Conservation (phyloP, 2,888 invertebrate genomes). For the Mimumesa dahlbomi region DNA sequence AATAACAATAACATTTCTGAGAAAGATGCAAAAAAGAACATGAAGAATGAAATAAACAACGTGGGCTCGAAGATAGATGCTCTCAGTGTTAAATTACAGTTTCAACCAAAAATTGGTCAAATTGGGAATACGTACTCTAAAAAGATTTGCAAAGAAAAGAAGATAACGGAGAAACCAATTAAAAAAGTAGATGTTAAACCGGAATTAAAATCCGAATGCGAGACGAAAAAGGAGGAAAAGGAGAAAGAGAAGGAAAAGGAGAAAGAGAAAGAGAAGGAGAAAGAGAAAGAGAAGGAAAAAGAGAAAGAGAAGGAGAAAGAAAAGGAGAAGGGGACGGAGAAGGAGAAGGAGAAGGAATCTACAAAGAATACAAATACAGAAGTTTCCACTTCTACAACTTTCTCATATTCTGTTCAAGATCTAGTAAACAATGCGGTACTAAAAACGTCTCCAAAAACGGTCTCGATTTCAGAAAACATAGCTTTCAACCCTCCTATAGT, state of each 20-base stretch:
- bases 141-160: conserved; percentile 71
- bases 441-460: conserved; percentile 59
- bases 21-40: conserved; percentile 30
- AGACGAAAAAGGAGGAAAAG: too few species aligned
- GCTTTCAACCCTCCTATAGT: neutral
- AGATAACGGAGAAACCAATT: conserved; percentile 42
- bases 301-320: too few species aligned
- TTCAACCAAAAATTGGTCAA: conserved; percentile 77
- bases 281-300: too few species aligned
- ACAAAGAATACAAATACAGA: too few species aligned
- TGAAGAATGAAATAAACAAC: conserved; percentile 50
- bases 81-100: conserved; percentile 75
- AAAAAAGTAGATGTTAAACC: conserved; percentile 65
- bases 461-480: conserved; percentile 48
- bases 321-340: too few species aligned
- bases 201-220: too few species aligned
- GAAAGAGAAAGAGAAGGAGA: too few species aligned
- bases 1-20: conserved; percentile 46
- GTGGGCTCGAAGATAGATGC: conserved; percentile 77
- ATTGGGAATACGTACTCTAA: conserved; percentile 75
- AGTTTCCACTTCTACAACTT: conserved; percentile 63
- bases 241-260: too few species aligned
- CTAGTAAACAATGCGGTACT: conserved; percentile 61
- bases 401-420: conserved; percentile 69
- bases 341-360: too few species aligned